phyloP scores from a whole-genome alignment of 2,888 invertebrate species.

The Acleris laterana region DNA sequence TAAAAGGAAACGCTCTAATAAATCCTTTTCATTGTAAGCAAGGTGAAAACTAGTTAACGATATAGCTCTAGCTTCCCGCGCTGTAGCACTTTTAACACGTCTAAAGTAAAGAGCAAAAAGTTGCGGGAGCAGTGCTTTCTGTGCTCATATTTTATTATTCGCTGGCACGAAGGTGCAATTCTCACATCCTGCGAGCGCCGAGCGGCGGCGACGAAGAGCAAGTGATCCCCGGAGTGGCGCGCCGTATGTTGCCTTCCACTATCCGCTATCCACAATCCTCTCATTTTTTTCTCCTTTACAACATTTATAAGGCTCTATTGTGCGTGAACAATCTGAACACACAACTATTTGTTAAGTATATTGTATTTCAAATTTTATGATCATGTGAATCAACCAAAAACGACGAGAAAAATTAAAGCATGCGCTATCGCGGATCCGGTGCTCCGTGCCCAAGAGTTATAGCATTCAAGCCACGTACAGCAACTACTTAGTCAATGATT shows the following conservation, averaged over 20 bases:
- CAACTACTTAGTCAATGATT: too few relatives aligned
- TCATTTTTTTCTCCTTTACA: conserved; percentile 37
- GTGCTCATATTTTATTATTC: conserved; percentile 53
- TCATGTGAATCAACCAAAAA: conserved; percentile 19
- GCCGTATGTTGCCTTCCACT: conserved; percentile 32
- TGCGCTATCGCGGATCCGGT: neutral
- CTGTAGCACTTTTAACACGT: conserved; percentile 46
- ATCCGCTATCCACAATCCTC: conserved; percentile 10
- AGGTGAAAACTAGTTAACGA: conserved; percentile 36
- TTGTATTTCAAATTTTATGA: conserved; percentile 19
- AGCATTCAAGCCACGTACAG: too few relatives aligned
- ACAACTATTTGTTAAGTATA: conserved; percentile 12
- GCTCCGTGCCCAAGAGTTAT: neutral
- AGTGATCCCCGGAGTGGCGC: conserved; percentile 30
- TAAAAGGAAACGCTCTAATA: conserved; percentile 27
- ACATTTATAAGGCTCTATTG: conserved; percentile 30
- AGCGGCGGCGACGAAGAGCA: conserved; percentile 27
- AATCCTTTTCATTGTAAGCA: conserved; percentile 34
- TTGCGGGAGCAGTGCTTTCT: conserved; percentile 43
- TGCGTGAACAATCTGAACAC: conserved; percentile 22
- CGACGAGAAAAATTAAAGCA: too few relatives aligned
- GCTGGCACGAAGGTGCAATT: conserved; percentile 49
- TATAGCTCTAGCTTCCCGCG: conserved; percentile 36
- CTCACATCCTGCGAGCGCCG: conserved; percentile 42
- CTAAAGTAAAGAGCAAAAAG: conserved; percentile 48